Conservation (phyloP, 2,888 invertebrate species). For the Agonopterix arenella region DNA sequence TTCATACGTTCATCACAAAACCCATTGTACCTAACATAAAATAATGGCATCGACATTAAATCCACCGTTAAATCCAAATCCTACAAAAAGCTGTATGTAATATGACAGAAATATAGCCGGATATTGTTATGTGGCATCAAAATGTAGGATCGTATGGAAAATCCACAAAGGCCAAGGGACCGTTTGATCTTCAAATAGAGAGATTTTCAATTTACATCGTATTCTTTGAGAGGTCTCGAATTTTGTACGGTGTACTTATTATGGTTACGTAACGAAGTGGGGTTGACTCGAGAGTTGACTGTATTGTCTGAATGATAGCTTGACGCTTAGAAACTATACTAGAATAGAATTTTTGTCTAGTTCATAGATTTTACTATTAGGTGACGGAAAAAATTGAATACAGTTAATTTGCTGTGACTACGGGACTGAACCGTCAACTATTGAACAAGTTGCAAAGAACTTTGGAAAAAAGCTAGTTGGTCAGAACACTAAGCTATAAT, state of each 20-base stretch:
- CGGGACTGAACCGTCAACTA: too few species aligned
- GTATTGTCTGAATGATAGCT: too few species aligned
- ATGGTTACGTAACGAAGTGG: slow-evolving; percentile 2
- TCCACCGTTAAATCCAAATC: neutral
- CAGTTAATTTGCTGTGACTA: too few species aligned
- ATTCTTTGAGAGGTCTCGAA: slow-evolving; percentile 23
- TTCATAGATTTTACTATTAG: too few species aligned
- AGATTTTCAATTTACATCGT: slow-evolving; percentile 69
- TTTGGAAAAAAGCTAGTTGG: too few species aligned
- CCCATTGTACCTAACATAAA: slow-evolving; percentile 1
- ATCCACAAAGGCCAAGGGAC: slow-evolving; percentile 44
- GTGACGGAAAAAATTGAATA: too few species aligned
- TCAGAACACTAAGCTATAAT: too few species aligned
- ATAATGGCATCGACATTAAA: slow-evolving; percentile 13
- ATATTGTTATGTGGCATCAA: slow-evolving; percentile 23
- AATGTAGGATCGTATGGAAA: slow-evolving; percentile 31
- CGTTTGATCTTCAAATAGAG: slow-evolving; percentile 64
- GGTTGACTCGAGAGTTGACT: too few species aligned
- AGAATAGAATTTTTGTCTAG: too few species aligned
- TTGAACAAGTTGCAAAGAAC: too few species aligned
- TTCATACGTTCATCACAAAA: neutral
- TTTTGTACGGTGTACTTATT: slow-evolving; percentile 17
- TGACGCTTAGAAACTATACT: too few species aligned
- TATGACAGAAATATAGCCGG: slow-evolving; percentile 17
- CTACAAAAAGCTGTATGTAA: slow-evolving; percentile 9